Percentiles rank a stretch among this genome's conserved stretches.
Evolutionary conservation across 92 coral and sea anemone genomes (phyloP).

Genomic region (Epizoanthus rinbou): DNA sequence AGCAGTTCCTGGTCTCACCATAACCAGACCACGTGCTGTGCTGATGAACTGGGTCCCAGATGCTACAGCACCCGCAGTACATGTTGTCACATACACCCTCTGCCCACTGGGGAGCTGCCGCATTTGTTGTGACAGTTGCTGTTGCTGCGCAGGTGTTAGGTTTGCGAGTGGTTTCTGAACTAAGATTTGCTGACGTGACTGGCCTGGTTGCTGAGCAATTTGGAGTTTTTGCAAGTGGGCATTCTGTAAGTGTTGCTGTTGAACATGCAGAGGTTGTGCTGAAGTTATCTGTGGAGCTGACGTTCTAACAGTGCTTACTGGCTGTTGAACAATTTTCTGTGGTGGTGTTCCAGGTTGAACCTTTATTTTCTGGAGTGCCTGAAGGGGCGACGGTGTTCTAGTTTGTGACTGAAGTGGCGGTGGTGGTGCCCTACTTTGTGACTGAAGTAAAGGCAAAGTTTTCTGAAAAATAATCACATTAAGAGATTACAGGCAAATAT

Average conservation of each 20-base stretch:
- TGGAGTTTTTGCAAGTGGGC: slow-evolving; percentile 57
- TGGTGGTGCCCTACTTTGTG: slow-evolving; percentile 62
- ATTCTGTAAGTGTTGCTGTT: slow-evolving; percentile 30
- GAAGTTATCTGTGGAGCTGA: slow-evolving; percentile 55
- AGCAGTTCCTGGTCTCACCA: slow-evolving; percentile 65
- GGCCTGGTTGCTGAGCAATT: slow-evolving; percentile 51
- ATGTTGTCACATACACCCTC: slow-evolving; percentile 68
- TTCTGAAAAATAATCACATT: slow-evolving; percentile 53
- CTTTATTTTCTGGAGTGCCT: slow-evolving; percentile 52
- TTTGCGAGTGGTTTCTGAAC: slow-evolving; percentile 61
- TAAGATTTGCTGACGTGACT: slow-evolving; percentile 54
- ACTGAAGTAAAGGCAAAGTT: slow-evolving; percentile 89
- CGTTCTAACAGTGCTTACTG: slow-evolving; percentile 45
- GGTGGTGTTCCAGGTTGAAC: slow-evolving; percentile 37
- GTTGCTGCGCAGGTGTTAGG: slow-evolving; percentile 85
- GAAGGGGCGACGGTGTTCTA: slow-evolving; percentile 34
- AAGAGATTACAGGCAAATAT: background rate
- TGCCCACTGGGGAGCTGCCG: slow-evolving; percentile 76
- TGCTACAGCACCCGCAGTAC: slow-evolving; percentile 58
- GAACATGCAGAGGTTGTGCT: slow-evolving; percentile 37
- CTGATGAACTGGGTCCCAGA: slow-evolving; percentile 53
- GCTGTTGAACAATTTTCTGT: slow-evolving; percentile 37
- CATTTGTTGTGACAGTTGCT: slow-evolving; percentile 60
- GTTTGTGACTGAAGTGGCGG: slow-evolving; percentile 4
- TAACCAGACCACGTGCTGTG: slow-evolving; percentile 61